Conservation (phyloP, 2,797 vertebrate species). For the Rhincodon typus region DNA sequence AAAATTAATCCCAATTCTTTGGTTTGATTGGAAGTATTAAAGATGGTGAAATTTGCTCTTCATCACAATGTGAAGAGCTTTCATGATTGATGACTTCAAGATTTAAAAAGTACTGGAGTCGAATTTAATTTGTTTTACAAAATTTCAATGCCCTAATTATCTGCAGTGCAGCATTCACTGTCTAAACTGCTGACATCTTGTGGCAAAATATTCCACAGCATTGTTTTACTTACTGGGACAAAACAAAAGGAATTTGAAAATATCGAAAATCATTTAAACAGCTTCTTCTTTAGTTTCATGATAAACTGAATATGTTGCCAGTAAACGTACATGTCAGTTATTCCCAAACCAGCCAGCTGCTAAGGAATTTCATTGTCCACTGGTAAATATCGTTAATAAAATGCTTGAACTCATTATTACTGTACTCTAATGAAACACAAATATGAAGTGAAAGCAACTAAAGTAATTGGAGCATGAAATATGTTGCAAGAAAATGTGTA, state of each 20-base stretch:
- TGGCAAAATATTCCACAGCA: not conserved
- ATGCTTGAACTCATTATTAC: not conserved
- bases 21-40: not conserved
- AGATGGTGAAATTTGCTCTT: not conserved
- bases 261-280: not conserved
- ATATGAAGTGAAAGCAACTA: not conserved
- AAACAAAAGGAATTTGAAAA: not conserved
- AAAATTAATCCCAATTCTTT: not conserved
- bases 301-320: not conserved
- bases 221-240: not conserved
- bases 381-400: not conserved
- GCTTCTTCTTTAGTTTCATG: not conserved
- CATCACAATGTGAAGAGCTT: not conserved
- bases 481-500: not conserved
- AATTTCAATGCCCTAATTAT: not conserved
- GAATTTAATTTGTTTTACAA: not conserved
- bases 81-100: not conserved
- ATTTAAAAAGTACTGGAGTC: not conserved
- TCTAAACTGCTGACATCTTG: conserved; percentile 8
- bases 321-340: not conserved
- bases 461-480: conserved; percentile 4
- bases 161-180: not conserved
- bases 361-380: not conserved
- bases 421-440: not conserved
- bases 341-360: not conserved